phyloP scores from a whole-genome alignment of 2,113 vertebrate genomes.

The Pavo muticus region DNA sequence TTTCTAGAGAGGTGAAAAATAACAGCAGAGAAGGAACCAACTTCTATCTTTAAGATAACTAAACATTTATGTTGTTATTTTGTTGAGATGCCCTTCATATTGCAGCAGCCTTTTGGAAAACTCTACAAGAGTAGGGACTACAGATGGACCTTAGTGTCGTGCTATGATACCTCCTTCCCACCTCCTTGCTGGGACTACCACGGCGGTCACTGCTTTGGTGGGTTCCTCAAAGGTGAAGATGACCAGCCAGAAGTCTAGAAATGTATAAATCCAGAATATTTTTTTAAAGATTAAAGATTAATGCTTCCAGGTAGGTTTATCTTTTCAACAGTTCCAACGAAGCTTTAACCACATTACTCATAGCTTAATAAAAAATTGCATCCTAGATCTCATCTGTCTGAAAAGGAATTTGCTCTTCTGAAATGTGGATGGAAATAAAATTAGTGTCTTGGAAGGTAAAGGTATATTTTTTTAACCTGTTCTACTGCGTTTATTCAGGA shows the following conservation, averaged over 20 bases:
- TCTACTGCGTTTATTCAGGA: not conserved
- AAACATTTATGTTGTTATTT: not conserved
- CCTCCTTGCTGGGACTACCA: fast-evolving
- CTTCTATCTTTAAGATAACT: not conserved
- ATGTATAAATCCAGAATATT: not conserved
- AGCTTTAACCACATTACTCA: not conserved
- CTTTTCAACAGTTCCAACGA: not conserved
- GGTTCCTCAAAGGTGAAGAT: not conserved
- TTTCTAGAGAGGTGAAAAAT: not conserved
- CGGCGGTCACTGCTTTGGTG: fast-evolving
- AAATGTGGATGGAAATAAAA: slow-evolving; percentile 13
- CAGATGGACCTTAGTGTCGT: not conserved
- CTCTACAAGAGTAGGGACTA: not conserved
- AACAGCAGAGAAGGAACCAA: not conserved
- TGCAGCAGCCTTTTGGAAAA: not conserved
- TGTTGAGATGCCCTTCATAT: not conserved
- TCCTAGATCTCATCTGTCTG: not conserved
- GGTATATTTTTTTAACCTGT: not conserved
- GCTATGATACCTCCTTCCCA: fast-evolving
- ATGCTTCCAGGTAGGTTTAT: not conserved
- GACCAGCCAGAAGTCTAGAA: not conserved
- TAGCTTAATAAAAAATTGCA: not conserved
- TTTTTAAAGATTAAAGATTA: not conserved
- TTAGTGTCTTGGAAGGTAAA: not conserved
- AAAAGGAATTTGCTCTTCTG: not conserved